A percentile compares a stretch with the other conserved stretches of the same genome.
phyloP scores from a whole-genome alignment of 64 coral and sea anemone species.

The Pocillopora damicornis region DNA sequence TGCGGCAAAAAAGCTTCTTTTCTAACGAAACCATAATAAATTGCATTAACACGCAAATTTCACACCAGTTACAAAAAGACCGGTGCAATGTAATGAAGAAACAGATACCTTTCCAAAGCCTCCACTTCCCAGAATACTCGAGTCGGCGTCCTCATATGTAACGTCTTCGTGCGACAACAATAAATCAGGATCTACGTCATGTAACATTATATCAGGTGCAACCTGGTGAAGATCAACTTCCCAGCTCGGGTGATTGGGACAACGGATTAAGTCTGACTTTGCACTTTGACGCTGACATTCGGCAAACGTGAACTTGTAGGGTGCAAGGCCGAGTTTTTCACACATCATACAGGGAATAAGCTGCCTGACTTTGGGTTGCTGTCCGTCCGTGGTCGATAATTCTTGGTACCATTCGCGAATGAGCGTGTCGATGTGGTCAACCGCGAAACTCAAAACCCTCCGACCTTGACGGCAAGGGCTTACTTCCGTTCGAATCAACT shows the following conservation, averaged over 20 bases:
- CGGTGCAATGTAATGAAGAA: too few relatives aligned
- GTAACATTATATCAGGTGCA: constrained; percentile 88
- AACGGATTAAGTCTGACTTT: constrained; percentile 62
- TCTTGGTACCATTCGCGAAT: constrained; percentile 94
- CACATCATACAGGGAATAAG: constrained; percentile 68
- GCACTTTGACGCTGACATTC: constrained; percentile 78
- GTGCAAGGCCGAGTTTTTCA: constrained; percentile 53
- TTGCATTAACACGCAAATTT: too few relatives aligned
- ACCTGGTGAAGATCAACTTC: constrained; percentile 73
- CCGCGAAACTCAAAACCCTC: constrained; percentile 78
- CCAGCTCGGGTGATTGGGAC: constrained; percentile 60
- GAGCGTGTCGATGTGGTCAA: constrained; percentile 92
- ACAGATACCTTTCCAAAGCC: constrained; percentile 69
- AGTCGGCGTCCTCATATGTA: constrained; percentile 70
- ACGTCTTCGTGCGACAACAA: constrained; percentile 63
- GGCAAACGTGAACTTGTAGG: constrained; percentile 72
- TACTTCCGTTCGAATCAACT: constrained; percentile 65
- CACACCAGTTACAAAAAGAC: too few relatives aligned
- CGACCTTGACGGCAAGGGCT: constrained; percentile 77
- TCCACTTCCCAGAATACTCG: constrained; percentile 58
- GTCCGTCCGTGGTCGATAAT: constrained; percentile 57
- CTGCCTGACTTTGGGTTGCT: constrained; percentile 64
- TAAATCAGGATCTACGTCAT: constrained; percentile 88
- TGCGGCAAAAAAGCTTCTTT: too few relatives aligned
- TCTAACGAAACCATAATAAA: too few relatives aligned